Evolutionary conservation across 2,113 vertebrate genomes (phyloP).

Genomic region (Heterochromis multidens): DNA sequence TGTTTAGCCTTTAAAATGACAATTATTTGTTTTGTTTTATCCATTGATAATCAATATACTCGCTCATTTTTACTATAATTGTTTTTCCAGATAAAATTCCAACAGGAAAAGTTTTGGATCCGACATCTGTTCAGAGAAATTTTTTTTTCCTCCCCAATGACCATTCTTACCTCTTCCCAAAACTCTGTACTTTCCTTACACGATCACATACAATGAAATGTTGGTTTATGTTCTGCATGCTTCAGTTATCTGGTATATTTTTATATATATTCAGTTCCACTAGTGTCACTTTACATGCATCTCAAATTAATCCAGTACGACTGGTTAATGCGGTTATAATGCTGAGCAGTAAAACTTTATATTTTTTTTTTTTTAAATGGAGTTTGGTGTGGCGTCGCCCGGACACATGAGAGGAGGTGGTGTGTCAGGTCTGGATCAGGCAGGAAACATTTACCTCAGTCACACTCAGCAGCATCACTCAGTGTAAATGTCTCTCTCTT

Average conservation of each 20-base stretch:
- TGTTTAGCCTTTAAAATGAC: too few species aligned
- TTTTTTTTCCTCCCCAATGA: not conserved
- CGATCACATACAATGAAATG: not conserved
- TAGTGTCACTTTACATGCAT: not conserved
- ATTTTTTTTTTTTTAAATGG: fast-evolving
- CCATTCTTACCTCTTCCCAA: not conserved
- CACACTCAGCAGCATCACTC: conserved; percentile 39
- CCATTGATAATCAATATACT: too few species aligned
- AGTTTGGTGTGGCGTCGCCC: not conserved
- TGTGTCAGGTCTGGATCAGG: not conserved
- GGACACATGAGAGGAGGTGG: fast-evolving
- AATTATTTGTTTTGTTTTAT: too few species aligned
- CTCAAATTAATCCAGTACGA: too few species aligned
- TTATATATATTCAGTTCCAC: too few species aligned
- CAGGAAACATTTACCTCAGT: conserved; percentile 60
- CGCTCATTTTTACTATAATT: too few species aligned
- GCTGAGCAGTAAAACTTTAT: not conserved
- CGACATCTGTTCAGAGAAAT: too few species aligned
- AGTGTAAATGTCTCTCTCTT: not conserved
- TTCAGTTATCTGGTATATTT: too few species aligned
- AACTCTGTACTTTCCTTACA: not conserved
- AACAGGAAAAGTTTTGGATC: too few species aligned
- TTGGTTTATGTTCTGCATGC: too few species aligned
- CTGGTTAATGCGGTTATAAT: too few species aligned
- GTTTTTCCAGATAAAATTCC: too few species aligned